Evolutionary conservation across 2,888 invertebrate species (phyloP), one percentile per base, ranked within the genome.

Genomic region (Spilosoma lubricipeda): DNA sequence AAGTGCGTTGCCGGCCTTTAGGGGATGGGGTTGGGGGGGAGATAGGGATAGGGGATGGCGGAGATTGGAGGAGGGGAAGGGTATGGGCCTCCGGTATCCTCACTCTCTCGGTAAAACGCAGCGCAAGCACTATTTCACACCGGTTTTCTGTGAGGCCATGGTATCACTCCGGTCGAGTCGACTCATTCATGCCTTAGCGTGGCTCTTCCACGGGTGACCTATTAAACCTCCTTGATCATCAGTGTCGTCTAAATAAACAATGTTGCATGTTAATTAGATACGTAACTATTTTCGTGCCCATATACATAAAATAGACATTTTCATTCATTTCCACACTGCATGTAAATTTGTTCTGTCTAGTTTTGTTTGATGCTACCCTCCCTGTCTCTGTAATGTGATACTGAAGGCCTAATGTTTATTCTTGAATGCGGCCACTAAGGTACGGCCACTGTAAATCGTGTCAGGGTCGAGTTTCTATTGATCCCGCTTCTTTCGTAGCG

Each of bases 391-490:
- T 88, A 90, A 90, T 89, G 84, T 88, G 85, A 89, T 87, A 88
- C 89, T 85, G 87, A 89, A 91, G 89, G 91, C 88, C 89, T 87
- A 86, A 87, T 93, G 92, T 94, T 93, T 94, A 93, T 94, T 92
- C 92, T 93, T 89, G 90, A 88, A 89, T 84, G 87, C 87, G 88
- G 86, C 90, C 89, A 88, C 91, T 85, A 89, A 91, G 90, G 89
- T 90, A 91, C 90, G 90, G 91, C 91, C 89, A 91, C 89, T 92
- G 90, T 89, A 92, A 95, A 94, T 90, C 91, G 93, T 95, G 95
- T 95, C 95, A 95, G 92, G 95, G 95, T 94, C 93, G 93, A 84
- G 85, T 88, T 87, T 86, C 90, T 95, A 95, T 95, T 92, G 95
- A 95, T 93, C 93, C 89, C 90, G 87, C 89, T 93, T 93, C 93